Percentiles rank a stretch among this genome's conserved stretches.
Evolutionary conservation across 2,797 vertebrate species (phyloP).

Genomic region (Lateolabrax maculatus): DNA sequence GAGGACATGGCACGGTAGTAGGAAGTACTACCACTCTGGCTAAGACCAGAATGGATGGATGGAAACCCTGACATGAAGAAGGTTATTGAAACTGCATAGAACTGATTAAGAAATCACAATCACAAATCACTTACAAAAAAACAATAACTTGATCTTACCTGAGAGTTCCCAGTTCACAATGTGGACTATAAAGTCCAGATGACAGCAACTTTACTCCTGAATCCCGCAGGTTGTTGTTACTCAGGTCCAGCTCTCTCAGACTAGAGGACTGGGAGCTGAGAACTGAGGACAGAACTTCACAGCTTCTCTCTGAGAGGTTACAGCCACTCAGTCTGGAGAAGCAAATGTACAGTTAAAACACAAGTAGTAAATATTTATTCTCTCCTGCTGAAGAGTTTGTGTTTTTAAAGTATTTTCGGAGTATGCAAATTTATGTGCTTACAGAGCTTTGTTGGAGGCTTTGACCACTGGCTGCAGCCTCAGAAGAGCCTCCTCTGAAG

Average conservation of each 20-base stretch:
- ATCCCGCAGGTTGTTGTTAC: neutral
- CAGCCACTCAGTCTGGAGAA: neutral
- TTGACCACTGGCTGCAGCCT: no score
- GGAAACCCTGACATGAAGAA: no score
- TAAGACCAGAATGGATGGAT: no score
- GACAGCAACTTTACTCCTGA: neutral
- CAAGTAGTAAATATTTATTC: neutral
- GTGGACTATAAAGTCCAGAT: neutral
- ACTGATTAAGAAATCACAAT: no score
- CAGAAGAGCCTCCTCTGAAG: no score
- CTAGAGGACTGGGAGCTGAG: neutral
- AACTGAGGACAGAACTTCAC: neutral
- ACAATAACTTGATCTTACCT: no score
- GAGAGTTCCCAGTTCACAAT: neutral
- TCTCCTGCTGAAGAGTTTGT: no score
- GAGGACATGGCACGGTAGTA: no score
- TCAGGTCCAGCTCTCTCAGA: neutral
- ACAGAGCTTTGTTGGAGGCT: neutral
- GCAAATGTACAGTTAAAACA: neutral
- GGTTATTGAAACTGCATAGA: no score
- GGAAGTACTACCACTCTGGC: no score
- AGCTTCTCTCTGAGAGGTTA: neutral
- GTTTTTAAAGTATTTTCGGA: no score
- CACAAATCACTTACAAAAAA: no score
- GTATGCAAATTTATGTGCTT: neutral